Conservation (phyloP, 2,888 invertebrate species). For the Carterocephalus palaemon region DNA sequence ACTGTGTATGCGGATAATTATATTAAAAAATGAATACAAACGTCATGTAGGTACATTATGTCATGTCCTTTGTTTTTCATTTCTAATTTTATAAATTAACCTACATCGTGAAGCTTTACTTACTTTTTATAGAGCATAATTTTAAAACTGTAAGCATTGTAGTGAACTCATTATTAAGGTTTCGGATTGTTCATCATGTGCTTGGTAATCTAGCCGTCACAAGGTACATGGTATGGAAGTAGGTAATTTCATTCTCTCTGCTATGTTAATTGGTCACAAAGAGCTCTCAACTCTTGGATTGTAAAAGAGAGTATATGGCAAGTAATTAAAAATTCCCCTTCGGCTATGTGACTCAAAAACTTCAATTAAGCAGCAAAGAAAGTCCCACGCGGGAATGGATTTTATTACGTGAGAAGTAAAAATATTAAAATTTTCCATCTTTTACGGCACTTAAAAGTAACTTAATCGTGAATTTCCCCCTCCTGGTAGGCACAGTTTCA, state of each 20-base stretch:
- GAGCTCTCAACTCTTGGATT: slow-evolving; percentile 19
- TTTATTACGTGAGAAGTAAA: slow-evolving; percentile 38
- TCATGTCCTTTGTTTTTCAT: background rate
- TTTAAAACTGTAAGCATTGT: too few relatives aligned
- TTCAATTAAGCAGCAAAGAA: slow-evolving; percentile 34
- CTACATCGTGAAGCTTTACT: too few relatives aligned
- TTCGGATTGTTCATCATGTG: too few relatives aligned
- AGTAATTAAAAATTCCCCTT: slow-evolving; percentile 30
- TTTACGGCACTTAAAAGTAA: slow-evolving; percentile 44
- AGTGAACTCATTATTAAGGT: too few relatives aligned
- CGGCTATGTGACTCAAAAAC: slow-evolving; percentile 30
- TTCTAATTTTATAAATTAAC: too few relatives aligned
- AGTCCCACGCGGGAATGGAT: slow-evolving; percentile 37
- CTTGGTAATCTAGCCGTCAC: slow-evolving; percentile 1
- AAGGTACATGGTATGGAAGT: slow-evolving; percentile 16
- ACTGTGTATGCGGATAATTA: background rate
- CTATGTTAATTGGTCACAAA: slow-evolving; percentile 27
- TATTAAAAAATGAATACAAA: background rate
- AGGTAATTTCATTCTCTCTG: slow-evolving; percentile 19
- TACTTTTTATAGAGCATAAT: too few relatives aligned
- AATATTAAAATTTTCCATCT: slow-evolving; percentile 38
- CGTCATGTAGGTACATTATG: background rate
- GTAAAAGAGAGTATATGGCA: slow-evolving; percentile 20
- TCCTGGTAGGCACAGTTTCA: slow-evolving; percentile 46
- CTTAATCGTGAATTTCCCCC: slow-evolving; percentile 38